Percentiles rank a stretch among this genome's conserved stretches.
phyloP scores from a whole-genome alignment of 1,140 invertebrate species.

The Oncopodura yosiiana region DNA sequence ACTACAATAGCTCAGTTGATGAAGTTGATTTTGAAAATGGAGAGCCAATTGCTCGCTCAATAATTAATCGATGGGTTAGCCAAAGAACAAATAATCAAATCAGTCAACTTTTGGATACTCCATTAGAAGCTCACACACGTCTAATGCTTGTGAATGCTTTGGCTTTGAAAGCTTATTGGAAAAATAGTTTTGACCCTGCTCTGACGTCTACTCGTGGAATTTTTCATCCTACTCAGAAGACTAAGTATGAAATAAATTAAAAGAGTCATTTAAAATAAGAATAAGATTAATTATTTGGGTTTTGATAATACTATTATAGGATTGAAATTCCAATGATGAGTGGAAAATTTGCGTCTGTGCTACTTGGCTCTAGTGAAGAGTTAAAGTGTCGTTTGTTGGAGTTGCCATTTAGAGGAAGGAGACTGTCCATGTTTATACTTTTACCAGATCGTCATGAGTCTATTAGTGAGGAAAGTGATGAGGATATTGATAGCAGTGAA shows the following conservation, averaged over 20 bases:
- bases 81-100: slow-evolving; percentile 35
- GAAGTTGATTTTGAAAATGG: slow-evolving; percentile 36
- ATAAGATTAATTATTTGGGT: not conserved
- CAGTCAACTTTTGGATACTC: slow-evolving; percentile 27
- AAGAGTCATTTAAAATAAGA: not conserved
- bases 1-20: slow-evolving; percentile 36
- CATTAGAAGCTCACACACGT: slow-evolving; percentile 30
- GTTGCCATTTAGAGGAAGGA: slow-evolving; percentile 36
- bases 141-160: slow-evolving; percentile 37
- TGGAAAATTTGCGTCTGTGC: slow-evolving; percentile 36
- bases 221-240: slow-evolving; percentile 35
- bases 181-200: slow-evolving; percentile 37
- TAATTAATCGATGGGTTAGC: slow-evolving; percentile 37
- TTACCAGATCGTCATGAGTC: slow-evolving; percentile 37
- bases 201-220: slow-evolving; percentile 38
- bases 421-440: slow-evolving; percentile 39
- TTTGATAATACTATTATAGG: slow-evolving; percentile 21
- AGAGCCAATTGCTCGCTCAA: slow-evolving; percentile 18
- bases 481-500: not conserved
- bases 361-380: slow-evolving; percentile 37
- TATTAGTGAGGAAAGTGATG: slow-evolving; percentile 3
- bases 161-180: slow-evolving; percentile 36
- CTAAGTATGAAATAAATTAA: slow-evolving; percentile 8
- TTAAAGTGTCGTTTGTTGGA: slow-evolving; percentile 38
- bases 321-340: slow-evolving; percentile 41